Evolutionary conservation across 2,113 vertebrate genomes (phyloP).

Genomic region (Fregetta grallaria): DNA sequence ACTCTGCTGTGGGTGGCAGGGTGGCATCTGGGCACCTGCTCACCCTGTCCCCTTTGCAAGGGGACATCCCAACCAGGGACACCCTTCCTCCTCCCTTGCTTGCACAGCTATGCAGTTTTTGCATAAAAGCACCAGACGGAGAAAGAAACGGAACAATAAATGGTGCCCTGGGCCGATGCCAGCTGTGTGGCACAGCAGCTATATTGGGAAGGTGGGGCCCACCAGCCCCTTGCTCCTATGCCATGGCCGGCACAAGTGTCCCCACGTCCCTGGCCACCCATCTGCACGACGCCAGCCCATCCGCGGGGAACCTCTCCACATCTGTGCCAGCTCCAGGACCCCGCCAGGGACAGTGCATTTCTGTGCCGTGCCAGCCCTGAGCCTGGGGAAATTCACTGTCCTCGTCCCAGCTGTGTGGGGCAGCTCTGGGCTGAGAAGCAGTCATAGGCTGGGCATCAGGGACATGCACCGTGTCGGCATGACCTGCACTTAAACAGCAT

Average conservation of each 20-base stretch:
- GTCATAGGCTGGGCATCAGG: too few species aligned
- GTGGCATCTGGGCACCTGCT: rapidly evolving
- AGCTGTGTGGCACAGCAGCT: rapidly evolving
- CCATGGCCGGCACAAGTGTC: rapidly evolving
- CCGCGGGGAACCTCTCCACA: rapidly evolving
- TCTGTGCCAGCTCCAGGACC: rapidly evolving
- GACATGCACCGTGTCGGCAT: rapidly evolving
- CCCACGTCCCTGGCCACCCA: rapidly evolving
- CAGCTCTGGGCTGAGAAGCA: neutral
- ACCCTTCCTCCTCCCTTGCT: neutral
- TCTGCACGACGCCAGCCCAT: rapidly evolving
- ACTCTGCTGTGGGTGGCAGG: neutral
- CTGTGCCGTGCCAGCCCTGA: neutral
- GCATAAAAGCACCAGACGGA: neutral
- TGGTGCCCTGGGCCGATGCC: neutral
- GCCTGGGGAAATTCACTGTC: neutral
- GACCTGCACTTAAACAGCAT: neutral
- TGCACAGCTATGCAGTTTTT: neutral
- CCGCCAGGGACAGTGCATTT: rapidly evolving
- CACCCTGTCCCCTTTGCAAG: neutral
- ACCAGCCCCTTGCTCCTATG: neutral
- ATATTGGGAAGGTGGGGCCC: rapidly evolving
- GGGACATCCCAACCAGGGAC: neutral
- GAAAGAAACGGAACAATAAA: neutral
- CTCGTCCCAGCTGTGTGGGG: rapidly evolving